These are phyloP conservation scores for Cerastis rubricosa DNA, from an alignment of 2,888 invertebrate genomes.

Conservation along the genomic window DNA sequence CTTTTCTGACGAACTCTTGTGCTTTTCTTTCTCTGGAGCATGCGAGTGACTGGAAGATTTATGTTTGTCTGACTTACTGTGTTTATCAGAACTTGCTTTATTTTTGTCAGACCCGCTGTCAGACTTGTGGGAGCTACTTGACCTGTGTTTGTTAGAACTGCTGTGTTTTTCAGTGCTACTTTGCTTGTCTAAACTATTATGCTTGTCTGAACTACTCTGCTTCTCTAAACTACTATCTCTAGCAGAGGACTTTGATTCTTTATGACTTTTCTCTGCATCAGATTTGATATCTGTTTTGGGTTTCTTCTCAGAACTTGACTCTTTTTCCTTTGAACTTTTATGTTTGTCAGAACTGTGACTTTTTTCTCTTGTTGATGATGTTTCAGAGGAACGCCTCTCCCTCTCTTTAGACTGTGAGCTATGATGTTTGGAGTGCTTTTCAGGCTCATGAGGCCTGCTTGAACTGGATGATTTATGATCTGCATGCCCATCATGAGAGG, in stretches of 20 bases:
- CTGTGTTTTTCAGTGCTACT: conserved; percentile 68
- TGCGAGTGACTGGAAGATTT: conserved; percentile 72
- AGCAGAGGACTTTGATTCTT: conserved; percentile 70
- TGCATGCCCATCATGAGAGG: conserved; percentile 70
- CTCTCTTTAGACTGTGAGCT: conserved; percentile 74
- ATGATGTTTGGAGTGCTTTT: conserved; percentile 73
- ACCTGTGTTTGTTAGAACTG: conserved; percentile 73
- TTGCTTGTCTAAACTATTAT: conserved; percentile 72
- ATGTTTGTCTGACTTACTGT: conserved; percentile 69
- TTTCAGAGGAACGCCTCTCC: conserved; percentile 73
- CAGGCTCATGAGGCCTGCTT: conserved; percentile 69
- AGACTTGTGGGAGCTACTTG: conserved; percentile 70
- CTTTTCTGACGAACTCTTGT: conserved; percentile 78
- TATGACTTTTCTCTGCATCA: conserved; percentile 75
- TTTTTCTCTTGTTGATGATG: conserved; percentile 76
- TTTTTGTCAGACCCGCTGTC: conserved; percentile 76
- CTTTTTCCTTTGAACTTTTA: conserved; percentile 76
- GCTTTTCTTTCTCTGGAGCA: conserved; percentile 67
- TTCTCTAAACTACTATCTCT: conserved; percentile 65
- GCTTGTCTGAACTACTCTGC: conserved; percentile 71
- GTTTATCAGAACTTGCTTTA: conserved; percentile 68
- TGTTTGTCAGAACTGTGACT: conserved; percentile 76
- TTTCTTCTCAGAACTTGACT: conserved; percentile 75
- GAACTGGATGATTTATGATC: conserved; percentile 75
- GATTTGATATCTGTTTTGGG: conserved; percentile 74